Evolutionary conservation across 2,797 vertebrate genomes (phyloP).

Genomic region (Poecilia wingei): DNA sequence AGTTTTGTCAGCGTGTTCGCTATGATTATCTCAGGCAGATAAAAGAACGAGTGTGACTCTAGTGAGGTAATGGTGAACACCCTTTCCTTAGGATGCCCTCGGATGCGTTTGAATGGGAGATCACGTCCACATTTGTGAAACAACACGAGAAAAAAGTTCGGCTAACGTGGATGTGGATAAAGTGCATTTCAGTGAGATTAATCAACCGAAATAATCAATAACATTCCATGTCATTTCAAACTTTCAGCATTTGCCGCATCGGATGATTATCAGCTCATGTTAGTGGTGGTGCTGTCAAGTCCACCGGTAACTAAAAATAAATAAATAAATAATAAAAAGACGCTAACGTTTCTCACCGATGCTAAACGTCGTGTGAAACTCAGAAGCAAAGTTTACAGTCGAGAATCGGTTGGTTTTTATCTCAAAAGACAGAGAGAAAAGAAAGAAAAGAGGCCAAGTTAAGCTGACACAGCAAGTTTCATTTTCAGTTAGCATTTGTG

Average conservation of each 20-base stretch:
- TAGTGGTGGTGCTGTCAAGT: constrained; percentile 27
- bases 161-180: background rate
- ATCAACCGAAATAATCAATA: background rate
- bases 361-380: constrained; percentile 33
- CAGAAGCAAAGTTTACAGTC: constrained; percentile 25
- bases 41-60: constrained; percentile 63
- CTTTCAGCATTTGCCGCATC: constrained; percentile 55
- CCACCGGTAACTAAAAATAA: constrained; percentile 7
- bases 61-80: constrained; percentile 58
- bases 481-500: constrained; percentile 70
- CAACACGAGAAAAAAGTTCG: constrained; percentile 22
- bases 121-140: constrained; percentile 11
- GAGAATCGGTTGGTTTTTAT: background rate
- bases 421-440: constrained; percentile 14
- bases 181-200: background rate
- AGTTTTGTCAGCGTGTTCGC: no score
- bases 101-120: constrained; percentile 11
- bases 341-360: constrained; percentile 25
- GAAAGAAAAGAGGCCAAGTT: constrained; percentile 36
- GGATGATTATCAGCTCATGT: constrained; percentile 31
- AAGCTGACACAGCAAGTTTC: constrained; percentile 76
- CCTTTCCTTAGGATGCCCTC: constrained; percentile 33
- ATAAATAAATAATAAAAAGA: background rate
- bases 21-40: constrained; percentile 22
- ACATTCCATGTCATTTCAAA: background rate